Evolutionary conservation across 2,797 vertebrate species (phyloP).

Genomic region (Sebastes kiyomatsui): DNA sequence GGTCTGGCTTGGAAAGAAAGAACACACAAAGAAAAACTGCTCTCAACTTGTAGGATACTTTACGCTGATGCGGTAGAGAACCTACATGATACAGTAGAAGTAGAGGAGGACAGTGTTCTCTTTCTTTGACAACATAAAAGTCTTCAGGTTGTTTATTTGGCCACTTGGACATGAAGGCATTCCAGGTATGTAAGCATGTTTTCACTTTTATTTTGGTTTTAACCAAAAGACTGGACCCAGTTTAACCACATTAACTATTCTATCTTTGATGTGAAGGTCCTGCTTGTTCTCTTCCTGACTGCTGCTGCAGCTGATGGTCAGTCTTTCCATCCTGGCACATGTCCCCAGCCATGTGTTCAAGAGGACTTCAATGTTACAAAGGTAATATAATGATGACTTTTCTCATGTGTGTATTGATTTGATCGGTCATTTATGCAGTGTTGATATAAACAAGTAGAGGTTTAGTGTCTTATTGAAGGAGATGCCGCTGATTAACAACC

Average conservation of each 20-base stretch:
- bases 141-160: not conserved
- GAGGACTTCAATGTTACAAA: conserved; percentile 44
- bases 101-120: not conserved
- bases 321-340: conserved; percentile 28
- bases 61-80: fast-evolving
- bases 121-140: not conserved
- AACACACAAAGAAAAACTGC: not conserved
- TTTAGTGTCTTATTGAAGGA: not conserved
- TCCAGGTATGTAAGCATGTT: conserved; percentile 30
- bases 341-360: conserved; percentile 35
- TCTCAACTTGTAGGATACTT: no score
- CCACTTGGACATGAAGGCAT: conserved; percentile 3
- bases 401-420: no score
- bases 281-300: conserved; percentile 19
- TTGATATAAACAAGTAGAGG: not conserved
- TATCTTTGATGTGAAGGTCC: conserved; percentile 19
- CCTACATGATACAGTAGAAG: not conserved
- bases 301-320: conserved; percentile 17
- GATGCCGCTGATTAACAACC: not conserved
- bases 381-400: conserved; percentile 15
- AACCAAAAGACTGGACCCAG: not conserved
- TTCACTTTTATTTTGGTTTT: not conserved
- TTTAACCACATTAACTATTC: not conserved
- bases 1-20: not conserved
- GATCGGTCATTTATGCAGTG: not conserved